Percentiles rank a stretch among this genome's conserved stretches.
Evolutionary conservation across 2,888 invertebrate genomes (phyloP).

Genomic region (Quadroppia sp.): DNA sequence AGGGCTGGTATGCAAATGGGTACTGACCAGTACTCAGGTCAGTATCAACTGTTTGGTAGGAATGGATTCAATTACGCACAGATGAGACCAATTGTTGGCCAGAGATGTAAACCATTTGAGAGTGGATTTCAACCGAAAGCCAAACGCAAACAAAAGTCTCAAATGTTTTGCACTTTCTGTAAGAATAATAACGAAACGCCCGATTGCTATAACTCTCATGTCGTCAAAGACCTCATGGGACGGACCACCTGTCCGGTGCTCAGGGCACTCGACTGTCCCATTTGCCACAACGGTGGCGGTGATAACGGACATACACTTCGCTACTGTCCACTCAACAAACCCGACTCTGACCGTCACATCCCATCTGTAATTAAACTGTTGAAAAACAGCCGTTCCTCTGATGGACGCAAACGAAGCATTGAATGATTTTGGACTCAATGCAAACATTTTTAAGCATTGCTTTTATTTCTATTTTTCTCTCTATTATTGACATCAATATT

Average conservation of each 20-base stretch:
- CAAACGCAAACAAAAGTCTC: background rate
- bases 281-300: conserved; percentile 63
- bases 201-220: conserved; percentile 63
- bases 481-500: too few relatives aligned
- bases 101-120: too few relatives aligned
- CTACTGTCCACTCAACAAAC: conserved; percentile 60
- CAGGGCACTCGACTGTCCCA: conserved; percentile 65
- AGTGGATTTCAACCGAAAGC: too few relatives aligned
- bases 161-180: conserved; percentile 64
- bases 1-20: too few relatives aligned
- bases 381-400: conserved; percentile 2
- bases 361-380: background rate
- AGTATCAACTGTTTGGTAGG: background rate
- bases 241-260: conserved; percentile 67
- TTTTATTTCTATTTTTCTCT: background rate
- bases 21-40: too few relatives aligned
- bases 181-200: conserved; percentile 65
- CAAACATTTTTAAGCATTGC: too few relatives aligned
- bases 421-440: background rate
- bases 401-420: background rate
- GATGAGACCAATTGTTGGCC: background rate
- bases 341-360: background rate
- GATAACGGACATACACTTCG: conserved; percentile 70
- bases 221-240: conserved; percentile 62
- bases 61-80: background rate